Conservation (phyloP, 2,113 vertebrate genomes). For the Equus quagga region DNA sequence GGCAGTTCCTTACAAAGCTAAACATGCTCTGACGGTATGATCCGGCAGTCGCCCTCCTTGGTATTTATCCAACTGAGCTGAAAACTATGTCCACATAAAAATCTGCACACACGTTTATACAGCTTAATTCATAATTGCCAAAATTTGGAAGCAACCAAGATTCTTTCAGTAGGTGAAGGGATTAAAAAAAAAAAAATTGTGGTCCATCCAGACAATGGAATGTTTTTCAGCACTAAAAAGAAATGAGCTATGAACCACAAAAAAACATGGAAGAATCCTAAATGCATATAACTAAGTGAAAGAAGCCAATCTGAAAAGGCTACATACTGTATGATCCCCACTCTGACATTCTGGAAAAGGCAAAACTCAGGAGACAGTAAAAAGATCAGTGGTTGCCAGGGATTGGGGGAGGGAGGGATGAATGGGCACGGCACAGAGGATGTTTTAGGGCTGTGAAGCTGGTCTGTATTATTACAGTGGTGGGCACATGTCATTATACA, state of each 20-base stretch:
- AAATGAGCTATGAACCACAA: accelerated
- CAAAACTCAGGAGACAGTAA: accelerated
- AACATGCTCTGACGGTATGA: not conserved
- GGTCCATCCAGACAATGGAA: not conserved
- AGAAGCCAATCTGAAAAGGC: not conserved
- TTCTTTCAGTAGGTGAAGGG: too few relatives aligned
- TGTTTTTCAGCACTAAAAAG: not conserved
- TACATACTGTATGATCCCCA: too few relatives aligned
- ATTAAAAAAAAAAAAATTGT: not conserved
- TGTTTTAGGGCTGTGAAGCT: not conserved
- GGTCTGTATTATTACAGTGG: accelerated
- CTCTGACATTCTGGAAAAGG: not conserved
- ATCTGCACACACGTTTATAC: not conserved
- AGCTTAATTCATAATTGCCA: not conserved
- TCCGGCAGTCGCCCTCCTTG: too few relatives aligned
- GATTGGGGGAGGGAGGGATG: accelerated
- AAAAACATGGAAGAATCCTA: not conserved
- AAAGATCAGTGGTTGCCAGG: not conserved
- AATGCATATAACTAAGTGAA: accelerated
- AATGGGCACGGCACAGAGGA: accelerated
- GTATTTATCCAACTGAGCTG: not conserved
- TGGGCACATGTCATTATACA: accelerated
- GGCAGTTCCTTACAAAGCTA: not conserved
- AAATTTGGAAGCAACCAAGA: not conserved
- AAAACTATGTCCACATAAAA: not conserved